Percentiles rank a stretch among this genome's conserved stretches.
Conservation (phyloP, 30 jellyfish, hydroid and myxozoan species). For the Aurelia aurita complex sp. Pacific region DNA sequence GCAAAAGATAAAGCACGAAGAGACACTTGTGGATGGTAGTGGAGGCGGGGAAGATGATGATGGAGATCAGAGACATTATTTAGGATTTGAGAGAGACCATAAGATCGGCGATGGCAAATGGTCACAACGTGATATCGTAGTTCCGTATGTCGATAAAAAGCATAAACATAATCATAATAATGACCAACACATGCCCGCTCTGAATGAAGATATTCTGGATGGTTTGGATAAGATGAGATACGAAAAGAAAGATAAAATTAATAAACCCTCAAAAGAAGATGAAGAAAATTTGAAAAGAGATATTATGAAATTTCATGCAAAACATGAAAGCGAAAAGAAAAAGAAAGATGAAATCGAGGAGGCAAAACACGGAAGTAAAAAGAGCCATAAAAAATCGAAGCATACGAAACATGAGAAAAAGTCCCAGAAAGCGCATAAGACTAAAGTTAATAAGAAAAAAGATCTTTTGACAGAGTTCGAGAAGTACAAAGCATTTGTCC, state of each 20-base stretch:
- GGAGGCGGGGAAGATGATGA: conserved; percentile 43
- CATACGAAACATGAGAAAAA: background rate
- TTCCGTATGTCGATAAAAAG: conserved; percentile 36
- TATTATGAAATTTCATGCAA: background rate
- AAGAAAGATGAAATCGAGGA: background rate
- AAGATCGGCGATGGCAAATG: conserved; percentile 33
- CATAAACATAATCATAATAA: conserved; percentile 20
- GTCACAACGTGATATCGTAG: conserved; percentile 51
- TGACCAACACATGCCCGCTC: conserved; percentile 32
- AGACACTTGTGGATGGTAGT: conserved; percentile 17
- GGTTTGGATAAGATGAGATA: conserved; percentile 29
- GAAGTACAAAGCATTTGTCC: conserved; percentile 39
- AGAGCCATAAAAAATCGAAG: conserved; percentile 3
- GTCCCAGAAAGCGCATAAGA: background rate
- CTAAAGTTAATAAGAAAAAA: background rate
- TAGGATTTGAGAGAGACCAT: conserved; percentile 47
- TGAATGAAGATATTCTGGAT: conserved; percentile 43
- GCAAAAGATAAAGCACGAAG: background rate
- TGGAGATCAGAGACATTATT: conserved; percentile 23
- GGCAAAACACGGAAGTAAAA: background rate
- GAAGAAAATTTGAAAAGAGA: conserved; percentile 7
- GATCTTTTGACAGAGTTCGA: conserved; percentile 55
- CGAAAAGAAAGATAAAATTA: conserved; percentile 40
- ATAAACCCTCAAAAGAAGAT: conserved; percentile 27
- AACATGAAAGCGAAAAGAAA: background rate